Evolutionary conservation across 2,888 invertebrate species (phyloP).

Genomic region (Perdita meconis): DNA sequence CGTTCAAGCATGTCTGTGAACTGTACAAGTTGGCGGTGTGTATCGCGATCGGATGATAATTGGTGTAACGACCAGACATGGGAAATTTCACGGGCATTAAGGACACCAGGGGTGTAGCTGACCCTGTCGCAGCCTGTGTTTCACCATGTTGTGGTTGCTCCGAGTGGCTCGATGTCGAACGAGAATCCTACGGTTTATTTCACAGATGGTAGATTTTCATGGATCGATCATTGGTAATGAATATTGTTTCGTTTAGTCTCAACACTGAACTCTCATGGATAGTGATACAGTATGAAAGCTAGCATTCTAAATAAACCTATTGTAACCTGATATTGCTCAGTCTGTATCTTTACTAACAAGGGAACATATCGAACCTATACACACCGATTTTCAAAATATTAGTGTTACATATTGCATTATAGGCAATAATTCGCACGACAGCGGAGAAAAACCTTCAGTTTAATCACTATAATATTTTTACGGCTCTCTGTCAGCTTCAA

Average conservation of each 20-base stretch:
- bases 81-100: constrained; percentile 81
- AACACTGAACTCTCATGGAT: not conserved
- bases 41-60: constrained; percentile 77
- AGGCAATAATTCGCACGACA: too few relatives aligned
- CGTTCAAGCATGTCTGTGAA: constrained; percentile 72
- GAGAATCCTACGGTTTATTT: constrained; percentile 79
- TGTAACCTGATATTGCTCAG: too few relatives aligned
- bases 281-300: not conserved
- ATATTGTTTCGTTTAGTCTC: not conserved
- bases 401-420: too few relatives aligned
- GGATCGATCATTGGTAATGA: not conserved
- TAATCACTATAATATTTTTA: too few relatives aligned
- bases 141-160: constrained; percentile 79
- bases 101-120: constrained; percentile 76
- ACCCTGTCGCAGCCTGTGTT: constrained; percentile 72
- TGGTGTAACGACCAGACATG: constrained; percentile 76
- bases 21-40: constrained; percentile 72
- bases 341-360: too few relatives aligned
- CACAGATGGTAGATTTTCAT: constrained; percentile 54
- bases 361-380: too few relatives aligned
- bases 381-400: too few relatives aligned
- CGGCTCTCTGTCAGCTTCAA: too few relatives aligned
- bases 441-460: too few relatives aligned
- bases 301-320: too few relatives aligned
- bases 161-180: constrained; percentile 81